A percentile compares a stretch with the other conserved stretches of the same genome.
phyloP scores from a whole-genome alignment of 2,888 invertebrate species.

The Ennomos fuscantarius region DNA sequence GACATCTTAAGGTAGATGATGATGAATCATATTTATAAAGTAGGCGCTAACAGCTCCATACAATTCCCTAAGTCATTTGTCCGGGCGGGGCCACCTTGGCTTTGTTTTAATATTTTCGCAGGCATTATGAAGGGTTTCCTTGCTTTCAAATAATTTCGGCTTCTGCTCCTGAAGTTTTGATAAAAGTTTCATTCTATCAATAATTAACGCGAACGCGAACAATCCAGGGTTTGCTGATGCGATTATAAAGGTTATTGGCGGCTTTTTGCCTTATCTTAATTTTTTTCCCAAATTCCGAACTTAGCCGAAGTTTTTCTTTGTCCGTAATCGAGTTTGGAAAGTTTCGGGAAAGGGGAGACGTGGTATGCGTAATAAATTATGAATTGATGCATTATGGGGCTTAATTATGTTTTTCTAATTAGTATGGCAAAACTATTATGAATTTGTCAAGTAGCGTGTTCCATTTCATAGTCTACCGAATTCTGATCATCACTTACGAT shows the following conservation, averaged over 20 bases:
- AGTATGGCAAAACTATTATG: too few relatives aligned
- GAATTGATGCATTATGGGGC: slow-evolving; percentile 36
- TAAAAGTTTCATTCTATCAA: slow-evolving; percentile 85
- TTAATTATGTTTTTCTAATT: slow-evolving; percentile 23
- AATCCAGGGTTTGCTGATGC: slow-evolving; percentile 77
- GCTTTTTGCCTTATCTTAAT: slow-evolving; percentile 69
- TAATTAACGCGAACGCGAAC: slow-evolving; percentile 82
- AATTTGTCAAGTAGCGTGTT: too few relatives aligned
- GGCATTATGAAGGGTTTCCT: slow-evolving; percentile 85
- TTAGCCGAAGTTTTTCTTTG: slow-evolving; percentile 56
- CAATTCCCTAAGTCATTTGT: slow-evolving; percentile 59
- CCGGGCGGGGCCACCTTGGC: slow-evolving; percentile 81
- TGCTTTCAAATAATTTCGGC: slow-evolving; percentile 84
- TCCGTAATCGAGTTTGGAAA: slow-evolving; percentile 61
- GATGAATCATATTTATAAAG: background rate
- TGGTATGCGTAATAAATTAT: slow-evolving; percentile 42
- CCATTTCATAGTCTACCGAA: too few relatives aligned
- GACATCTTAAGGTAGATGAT: too few relatives aligned
- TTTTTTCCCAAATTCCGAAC: slow-evolving; percentile 53
- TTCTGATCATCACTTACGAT: too few relatives aligned
- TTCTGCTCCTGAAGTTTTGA: slow-evolving; percentile 85
- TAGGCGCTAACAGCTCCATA: slow-evolving; percentile 57
- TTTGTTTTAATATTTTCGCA: slow-evolving; percentile 86
- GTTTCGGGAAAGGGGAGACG: slow-evolving; percentile 52
- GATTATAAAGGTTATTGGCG: slow-evolving; percentile 74